Evolutionary conservation across 2,888 invertebrate species (phyloP).

Genomic region (Hemithea aestivaria): DNA sequence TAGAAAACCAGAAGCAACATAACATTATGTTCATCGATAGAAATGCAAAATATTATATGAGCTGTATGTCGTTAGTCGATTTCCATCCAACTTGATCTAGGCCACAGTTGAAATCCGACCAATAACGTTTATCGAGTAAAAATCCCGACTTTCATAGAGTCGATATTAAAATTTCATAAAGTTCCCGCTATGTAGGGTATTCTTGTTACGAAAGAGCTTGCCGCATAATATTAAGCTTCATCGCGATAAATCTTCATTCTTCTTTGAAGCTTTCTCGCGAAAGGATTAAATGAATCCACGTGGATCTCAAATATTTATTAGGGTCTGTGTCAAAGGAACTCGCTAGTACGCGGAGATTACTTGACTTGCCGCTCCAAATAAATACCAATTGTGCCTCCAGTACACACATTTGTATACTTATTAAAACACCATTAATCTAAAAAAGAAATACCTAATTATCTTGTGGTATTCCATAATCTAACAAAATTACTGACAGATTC

Average conservation of each 20-base stretch:
- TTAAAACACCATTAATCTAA: no score
- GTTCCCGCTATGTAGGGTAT: conserved; percentile 52
- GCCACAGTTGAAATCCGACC: conserved; percentile 14
- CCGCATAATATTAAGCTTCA: conserved; percentile 56
- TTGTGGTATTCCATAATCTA: no score
- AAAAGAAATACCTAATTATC: no score
- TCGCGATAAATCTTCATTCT: conserved; percentile 52
- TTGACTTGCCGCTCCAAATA: no score
- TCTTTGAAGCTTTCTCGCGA: conserved; percentile 38
- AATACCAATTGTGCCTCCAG: no score
- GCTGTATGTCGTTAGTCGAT: conserved; percentile 13
- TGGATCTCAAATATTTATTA: conserved; percentile 9
- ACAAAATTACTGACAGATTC: no score
- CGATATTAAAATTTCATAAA: conserved; percentile 66
- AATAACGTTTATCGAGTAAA: conserved; percentile 33
- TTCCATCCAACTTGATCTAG: conserved; percentile 16
- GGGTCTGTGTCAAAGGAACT: no score
- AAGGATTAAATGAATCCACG: conserved; percentile 39
- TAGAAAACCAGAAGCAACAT: conserved; percentile 6
- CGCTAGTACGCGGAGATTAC: no score
- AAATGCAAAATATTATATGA: conserved; percentile 8
- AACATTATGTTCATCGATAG: conserved; percentile 14
- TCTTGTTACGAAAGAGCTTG: conserved; percentile 51
- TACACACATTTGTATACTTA: no score
- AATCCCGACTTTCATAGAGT: conserved; percentile 40